phyloP scores from a whole-genome alignment of 2,113 vertebrate genomes.

The Pterocles burchelli region DNA sequence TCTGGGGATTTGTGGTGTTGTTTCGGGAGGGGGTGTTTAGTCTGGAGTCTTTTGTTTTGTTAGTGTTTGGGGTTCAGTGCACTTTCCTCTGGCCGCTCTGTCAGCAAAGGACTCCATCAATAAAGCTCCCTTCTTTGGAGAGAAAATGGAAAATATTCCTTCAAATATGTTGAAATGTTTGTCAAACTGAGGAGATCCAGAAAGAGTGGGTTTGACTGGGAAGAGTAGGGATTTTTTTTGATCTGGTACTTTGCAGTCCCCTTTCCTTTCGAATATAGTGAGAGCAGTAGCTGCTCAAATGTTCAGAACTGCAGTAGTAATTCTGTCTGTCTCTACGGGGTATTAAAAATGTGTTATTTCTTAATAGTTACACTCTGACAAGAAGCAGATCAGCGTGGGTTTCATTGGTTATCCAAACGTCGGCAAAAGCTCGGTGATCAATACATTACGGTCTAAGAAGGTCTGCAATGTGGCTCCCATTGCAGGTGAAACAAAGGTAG shows the following conservation, averaged over 20 bases:
- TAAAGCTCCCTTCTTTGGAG: neutral
- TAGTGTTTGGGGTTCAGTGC: neutral
- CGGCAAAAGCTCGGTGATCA: conserved; percentile 98
- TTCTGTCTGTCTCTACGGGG: neutral
- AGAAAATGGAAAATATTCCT: neutral
- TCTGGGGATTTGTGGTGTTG: rapidly evolving
- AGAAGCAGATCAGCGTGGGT: conserved; percentile 98
- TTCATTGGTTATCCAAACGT: conserved; percentile 99
- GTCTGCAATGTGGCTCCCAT: conserved; percentile 96
- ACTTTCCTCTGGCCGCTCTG: neutral
- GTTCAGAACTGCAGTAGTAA: neutral
- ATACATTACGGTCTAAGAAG: conserved; percentile 95
- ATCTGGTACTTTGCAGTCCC: neutral
- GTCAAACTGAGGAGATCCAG: neutral
- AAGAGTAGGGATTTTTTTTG: too few relatives aligned
- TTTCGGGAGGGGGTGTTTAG: neutral
- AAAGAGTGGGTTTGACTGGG: neutral
- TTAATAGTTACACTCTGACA: conserved; percentile 92
- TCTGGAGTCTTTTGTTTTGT: neutral
- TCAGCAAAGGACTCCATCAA: neutral
- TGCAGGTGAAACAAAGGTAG: conserved; percentile 97
- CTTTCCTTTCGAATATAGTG: neutral
- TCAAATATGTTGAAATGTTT: neutral
- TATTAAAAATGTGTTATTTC: neutral
- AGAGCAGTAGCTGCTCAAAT: neutral